Percentiles rank a stretch among this genome's conserved stretches.
These are phyloP conservation scores for Muscina levida DNA, from an alignment of 2,888 invertebrate genomes.

Conservation along the genomic window DNA sequence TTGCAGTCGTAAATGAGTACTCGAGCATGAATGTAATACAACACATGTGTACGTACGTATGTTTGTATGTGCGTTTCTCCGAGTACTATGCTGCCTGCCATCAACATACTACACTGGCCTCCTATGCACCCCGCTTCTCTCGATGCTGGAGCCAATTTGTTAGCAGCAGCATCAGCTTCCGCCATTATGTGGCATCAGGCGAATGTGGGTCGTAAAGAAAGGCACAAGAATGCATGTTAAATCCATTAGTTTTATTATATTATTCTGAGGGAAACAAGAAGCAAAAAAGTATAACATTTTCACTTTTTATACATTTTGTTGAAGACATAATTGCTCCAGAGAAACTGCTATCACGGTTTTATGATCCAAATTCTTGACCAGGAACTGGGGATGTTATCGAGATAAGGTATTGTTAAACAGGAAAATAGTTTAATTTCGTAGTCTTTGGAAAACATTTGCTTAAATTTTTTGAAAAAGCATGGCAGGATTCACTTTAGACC, in stretches of 20 bases:
- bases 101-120: not conserved
- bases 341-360: no score
- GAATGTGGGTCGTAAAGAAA: constrained; percentile 8
- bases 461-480: no score
- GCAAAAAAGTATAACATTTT: no score
- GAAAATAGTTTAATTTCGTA: no score
- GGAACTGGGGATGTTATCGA: no score
- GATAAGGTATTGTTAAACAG: no score
- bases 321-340: not conserved
- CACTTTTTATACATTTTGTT: not conserved
- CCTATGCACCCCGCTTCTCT: not conserved
- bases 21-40: constrained; percentile 36
- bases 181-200: constrained; percentile 34
- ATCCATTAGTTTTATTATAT: not conserved
- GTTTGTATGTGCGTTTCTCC: no score
- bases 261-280: not conserved
- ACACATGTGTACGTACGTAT: no score
- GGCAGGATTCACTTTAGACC: no score
- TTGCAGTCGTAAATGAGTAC: constrained; percentile 37
- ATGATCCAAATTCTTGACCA: no score
- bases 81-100: not conserved
- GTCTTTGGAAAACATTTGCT: no score
- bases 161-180: constrained; percentile 19
- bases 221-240: not conserved
- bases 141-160: not conserved